Percentiles rank a stretch among this genome's conserved stretches.
These are phyloP conservation scores for Onychorhynchus coronatus DNA, from an alignment of 2,113 vertebrate genomes.

Conservation along the genomic window DNA sequence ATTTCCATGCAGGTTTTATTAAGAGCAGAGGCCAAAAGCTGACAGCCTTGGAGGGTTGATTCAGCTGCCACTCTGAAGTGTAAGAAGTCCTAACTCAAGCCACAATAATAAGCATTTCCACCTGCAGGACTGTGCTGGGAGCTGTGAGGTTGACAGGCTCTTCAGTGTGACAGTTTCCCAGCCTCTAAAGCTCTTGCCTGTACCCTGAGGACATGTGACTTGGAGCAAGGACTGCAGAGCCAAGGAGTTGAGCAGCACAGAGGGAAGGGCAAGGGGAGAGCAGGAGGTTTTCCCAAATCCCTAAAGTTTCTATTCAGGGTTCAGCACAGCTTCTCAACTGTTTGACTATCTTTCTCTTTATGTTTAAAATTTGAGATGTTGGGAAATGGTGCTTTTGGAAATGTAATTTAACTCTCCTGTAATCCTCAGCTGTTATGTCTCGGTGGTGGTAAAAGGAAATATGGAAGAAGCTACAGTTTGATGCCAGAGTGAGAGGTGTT, in stretches of 20 bases:
- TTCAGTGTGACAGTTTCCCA: background rate
- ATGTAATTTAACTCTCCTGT: background rate
- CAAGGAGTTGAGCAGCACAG: background rate
- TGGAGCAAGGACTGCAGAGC: background rate
- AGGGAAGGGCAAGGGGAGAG: background rate
- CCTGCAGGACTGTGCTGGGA: background rate
- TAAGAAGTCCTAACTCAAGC: background rate
- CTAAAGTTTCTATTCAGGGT: background rate
- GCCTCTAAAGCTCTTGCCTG: background rate
- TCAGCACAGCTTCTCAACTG: background rate
- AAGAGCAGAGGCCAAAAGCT: background rate
- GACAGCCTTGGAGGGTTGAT: background rate
- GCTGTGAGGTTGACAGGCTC: background rate
- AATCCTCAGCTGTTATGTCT: background rate
- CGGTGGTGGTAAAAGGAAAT: background rate
- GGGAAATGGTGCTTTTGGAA: background rate
- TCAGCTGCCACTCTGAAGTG: background rate
- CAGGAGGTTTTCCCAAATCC: background rate
- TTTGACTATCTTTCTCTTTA: background rate
- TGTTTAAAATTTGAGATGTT: background rate
- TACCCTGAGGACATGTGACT: fast-evolving
- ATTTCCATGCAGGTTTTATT: background rate
- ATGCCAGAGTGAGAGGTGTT: background rate
- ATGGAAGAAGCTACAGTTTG: background rate
- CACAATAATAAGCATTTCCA: background rate